phyloP scores from a whole-genome alignment of 2,888 invertebrate species.

The Xylocampa areola region DNA sequence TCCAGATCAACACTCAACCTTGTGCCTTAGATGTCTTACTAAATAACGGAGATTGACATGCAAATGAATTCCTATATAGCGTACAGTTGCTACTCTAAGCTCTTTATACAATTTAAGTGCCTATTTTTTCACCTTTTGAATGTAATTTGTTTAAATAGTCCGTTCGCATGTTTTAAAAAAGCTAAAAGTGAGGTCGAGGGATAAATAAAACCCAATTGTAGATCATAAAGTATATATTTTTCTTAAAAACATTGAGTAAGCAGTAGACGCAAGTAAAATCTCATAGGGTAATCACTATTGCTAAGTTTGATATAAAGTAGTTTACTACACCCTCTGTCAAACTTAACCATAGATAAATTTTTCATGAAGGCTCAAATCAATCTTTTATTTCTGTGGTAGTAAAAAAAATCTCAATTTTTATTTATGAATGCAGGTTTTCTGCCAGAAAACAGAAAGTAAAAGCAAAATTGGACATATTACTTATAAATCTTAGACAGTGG shows the following conservation, averaged over 20 bases:
- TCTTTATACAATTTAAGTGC: too few species aligned
- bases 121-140: too few species aligned
- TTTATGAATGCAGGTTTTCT: too few species aligned
- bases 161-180: too few species aligned
- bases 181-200: not conserved
- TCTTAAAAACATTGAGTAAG: constrained; percentile 41
- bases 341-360: constrained; percentile 4
- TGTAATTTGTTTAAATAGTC: too few species aligned
- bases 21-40: too few species aligned
- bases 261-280: constrained; percentile 24
- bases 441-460: too few species aligned
- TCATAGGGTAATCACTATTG: constrained; percentile 34
- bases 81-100: too few species aligned
- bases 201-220: constrained; percentile 13
- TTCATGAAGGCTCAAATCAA: not conserved
- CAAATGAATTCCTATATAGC: too few species aligned
- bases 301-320: not conserved
- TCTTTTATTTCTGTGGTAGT: constrained; percentile 1
- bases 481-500: constrained; percentile 9
- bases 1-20: too few species aligned
- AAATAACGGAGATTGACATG: too few species aligned
- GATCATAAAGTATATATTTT: constrained; percentile 27
- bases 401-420: constrained; percentile 13
- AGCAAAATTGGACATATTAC: constrained; percentile 31
- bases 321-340: constrained; percentile 1